Base-by-base conservation (phyloP, 2,797 vertebrate genomes). In the Molossus alvarezi region DNA sequence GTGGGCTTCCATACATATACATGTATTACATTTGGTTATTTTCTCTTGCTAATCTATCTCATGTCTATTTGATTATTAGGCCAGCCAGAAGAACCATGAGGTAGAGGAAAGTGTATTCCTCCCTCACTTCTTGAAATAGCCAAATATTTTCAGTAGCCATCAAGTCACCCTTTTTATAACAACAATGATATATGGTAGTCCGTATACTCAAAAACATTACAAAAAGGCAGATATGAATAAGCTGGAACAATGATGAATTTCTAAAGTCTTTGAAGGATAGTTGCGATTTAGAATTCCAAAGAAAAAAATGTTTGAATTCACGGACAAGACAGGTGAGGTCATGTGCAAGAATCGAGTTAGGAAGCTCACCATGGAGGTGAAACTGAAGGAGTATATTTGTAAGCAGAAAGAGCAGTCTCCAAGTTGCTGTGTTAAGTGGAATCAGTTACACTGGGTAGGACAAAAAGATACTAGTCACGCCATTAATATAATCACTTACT, bases 261-360 rank as follows among this genome's bases (percentile, higher is more conserved):
- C 29, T 81, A 82, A 81, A 72, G n/a, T 58, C 5, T 80, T 41
- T 13, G 14, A 65, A 37, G 14, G 17, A 37, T 60, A 71, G 27
- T 55, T 83, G 27, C 48, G 9, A 6, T 71, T 97, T 91, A 93
- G 75, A 80, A 89, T 91, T 87, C 14, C 64, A 75, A 65, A 73
- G 18, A 80, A 45, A 13, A 81, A 81, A 82, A 10, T 58, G n/a
- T 45, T 80, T 45, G 14, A 87, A 64, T 87, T 82, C n/a, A 18
- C 55, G 41, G 18, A 62, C 17, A 91, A 62, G 27, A 55, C 7
- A 88, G 9, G 17, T 12, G 71, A 81, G 3, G 14, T 45, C 41
- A 55, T 72, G 5, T 23, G 4, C 12, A 89, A 58, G 11, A 67
- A 81, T 0, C 69, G 53, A 91, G 55, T 57, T 17, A 72, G 17